Conservation (phyloP, 2,797 vertebrate genomes). For the Aldrovandia affinis region DNA sequence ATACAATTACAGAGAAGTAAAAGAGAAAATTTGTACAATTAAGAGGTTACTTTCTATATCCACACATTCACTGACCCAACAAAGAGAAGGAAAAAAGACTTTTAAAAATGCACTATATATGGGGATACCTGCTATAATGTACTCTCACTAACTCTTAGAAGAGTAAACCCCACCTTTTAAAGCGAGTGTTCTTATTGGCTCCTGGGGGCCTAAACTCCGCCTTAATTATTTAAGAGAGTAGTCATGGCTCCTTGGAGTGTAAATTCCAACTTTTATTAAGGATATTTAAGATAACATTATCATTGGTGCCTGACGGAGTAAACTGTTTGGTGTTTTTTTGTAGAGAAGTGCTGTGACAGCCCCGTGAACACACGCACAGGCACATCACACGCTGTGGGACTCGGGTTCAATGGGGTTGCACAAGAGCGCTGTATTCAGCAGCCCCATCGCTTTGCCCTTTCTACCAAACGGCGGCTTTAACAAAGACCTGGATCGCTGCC, state of each 20-base stretch:
- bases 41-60: neutral
- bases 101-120: neutral
- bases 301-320: neutral
- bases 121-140: neutral
- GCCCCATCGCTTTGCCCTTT: neutral
- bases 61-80: neutral
- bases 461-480: constrained; percentile 16
- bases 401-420: neutral
- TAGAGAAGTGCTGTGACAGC: neutral
- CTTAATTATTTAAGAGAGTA: neutral
- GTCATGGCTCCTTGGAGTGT: neutral
- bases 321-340: no score
- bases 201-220: neutral
- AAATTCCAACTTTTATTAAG: neutral
- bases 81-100: neutral
- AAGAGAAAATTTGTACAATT: neutral
- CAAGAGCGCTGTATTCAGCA: neutral
- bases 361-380: neutral
- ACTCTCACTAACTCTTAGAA: neutral
- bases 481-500: constrained; percentile 4
- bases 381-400: neutral
- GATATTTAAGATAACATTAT: neutral
- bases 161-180: neutral
- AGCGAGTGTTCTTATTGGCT: neutral
- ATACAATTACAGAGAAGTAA: neutral